Percentiles rank a stretch among this genome's conserved stretches.
These are phyloP conservation scores for Apodemus sylvaticus DNA, from an alignment of 2,113 vertebrate species.

Conservation along the genomic window DNA sequence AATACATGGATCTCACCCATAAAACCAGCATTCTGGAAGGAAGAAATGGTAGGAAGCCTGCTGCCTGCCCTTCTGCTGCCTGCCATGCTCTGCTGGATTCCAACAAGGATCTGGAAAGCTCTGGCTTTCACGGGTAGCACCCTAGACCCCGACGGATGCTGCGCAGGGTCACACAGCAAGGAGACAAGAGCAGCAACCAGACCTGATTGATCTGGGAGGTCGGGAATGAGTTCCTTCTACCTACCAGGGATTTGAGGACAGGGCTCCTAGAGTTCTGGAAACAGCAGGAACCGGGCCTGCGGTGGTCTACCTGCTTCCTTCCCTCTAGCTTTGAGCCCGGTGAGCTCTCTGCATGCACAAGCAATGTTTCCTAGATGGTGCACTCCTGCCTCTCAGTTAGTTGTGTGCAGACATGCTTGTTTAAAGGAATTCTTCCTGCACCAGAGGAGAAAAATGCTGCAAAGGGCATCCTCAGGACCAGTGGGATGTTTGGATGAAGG, in stretches of 20 bases:
- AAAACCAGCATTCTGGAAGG: too few relatives aligned
- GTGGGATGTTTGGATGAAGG: neutral
- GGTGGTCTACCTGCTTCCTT: rapidly evolving
- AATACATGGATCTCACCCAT: neutral
- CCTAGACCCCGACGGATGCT: neutral
- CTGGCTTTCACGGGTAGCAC: neutral
- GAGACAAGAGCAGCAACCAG: neutral
- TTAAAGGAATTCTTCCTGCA: neutral
- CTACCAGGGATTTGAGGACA: rapidly evolving
- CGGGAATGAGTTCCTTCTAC: neutral
- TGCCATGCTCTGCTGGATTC: rapidly evolving
- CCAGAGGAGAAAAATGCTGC: too few relatives aligned
- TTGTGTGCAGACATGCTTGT: neutral
- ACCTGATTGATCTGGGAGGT: neutral
- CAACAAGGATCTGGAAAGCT: neutral
- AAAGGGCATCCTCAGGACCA: neutral
- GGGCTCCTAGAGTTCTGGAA: neutral
- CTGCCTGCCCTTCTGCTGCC: rapidly evolving
- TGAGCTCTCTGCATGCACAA: rapidly evolving
- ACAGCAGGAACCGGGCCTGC: neutral
- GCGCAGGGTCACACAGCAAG: too few relatives aligned
- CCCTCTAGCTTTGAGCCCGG: neutral
- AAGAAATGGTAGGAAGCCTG: neutral
- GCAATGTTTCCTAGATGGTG: rapidly evolving
- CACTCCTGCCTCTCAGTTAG: neutral